Conservation (phyloP, 2,113 vertebrate genomes). For the Apodemus speciosus region DNA sequence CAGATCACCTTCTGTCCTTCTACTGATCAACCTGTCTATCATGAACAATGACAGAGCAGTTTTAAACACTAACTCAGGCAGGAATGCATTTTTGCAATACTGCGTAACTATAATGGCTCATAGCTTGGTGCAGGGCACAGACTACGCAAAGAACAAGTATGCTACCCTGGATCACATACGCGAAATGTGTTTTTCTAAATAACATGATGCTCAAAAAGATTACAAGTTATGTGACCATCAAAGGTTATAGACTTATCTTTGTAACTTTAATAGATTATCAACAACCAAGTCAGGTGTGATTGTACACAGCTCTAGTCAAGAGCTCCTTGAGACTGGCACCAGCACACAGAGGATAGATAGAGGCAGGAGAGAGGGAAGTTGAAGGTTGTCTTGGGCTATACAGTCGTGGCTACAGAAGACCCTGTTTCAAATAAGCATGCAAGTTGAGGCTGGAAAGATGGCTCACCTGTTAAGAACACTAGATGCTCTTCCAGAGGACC, state of each 20-base stretch:
- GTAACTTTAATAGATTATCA: background rate
- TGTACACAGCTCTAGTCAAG: background rate
- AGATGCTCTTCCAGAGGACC: background rate
- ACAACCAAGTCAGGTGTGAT: background rate
- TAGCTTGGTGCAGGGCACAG: rapidly evolving
- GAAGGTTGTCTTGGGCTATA: background rate
- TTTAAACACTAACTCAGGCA: background rate
- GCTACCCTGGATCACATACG: background rate
- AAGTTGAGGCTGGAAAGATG: background rate
- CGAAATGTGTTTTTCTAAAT: conserved; percentile 5
- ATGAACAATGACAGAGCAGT: background rate
- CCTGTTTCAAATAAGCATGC: background rate
- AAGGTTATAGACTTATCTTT: background rate
- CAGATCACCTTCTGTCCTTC: background rate
- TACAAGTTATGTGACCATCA: background rate
- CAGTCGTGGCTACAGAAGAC: background rate
- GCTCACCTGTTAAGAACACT: background rate
- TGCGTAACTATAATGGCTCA: background rate
- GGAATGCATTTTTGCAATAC: background rate
- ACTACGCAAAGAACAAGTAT: background rate
- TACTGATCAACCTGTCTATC: background rate
- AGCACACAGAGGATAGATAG: too few species aligned
- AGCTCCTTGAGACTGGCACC: background rate
- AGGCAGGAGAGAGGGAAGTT: background rate
- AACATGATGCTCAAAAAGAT: conserved; percentile 26